Base-by-base conservation (phyloP, 2,113 vertebrate genomes). In the Scortum barcoo region DNA sequence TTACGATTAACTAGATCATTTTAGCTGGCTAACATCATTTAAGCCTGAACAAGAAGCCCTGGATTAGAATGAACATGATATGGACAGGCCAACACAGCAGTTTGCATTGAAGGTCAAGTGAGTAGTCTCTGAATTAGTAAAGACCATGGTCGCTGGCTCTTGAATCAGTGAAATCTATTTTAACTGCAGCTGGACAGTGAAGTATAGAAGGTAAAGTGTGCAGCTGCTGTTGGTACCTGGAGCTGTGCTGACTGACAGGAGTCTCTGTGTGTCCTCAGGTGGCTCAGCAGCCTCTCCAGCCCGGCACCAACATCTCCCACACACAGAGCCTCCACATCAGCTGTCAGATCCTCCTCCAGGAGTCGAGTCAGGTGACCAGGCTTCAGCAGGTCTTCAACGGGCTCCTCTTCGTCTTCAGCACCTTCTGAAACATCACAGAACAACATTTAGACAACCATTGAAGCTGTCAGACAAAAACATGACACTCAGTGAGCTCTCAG, bases 351-450 rank as follows among this genome's bases (percentile, higher is more conserved):
- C 86, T 97, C 97, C 90, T 96, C 96, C 91, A 99, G 87, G 77
- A 97, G 94, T 40, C 90, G 95, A 50, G 95, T 97, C 86, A 99
- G 95, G 91, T 97, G 98, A 73, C 96, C 97, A 0, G 93, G 85
- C 80, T 96, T 96, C 76, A 99, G 90, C 65, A 93, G 90, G 28
- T 97, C 95, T 80, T 95, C 91, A 14, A 72, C 81, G 0, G 95
- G 92, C 78, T 94, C 87, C 17, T 92, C 40, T 48, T 80, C 62
- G 75, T 90, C 91, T 17, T 93, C 92, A 6, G 93, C 95, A 84
- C 57, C 86, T 7, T 91, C 95, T 95, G 83, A n/a, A 86, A 70
- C 33, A 69, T 20, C 36, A 24, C 16, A 13, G n/a, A 19, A 51
- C 9, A 53, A 0, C 8, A 54, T 44, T 5, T 30, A 33, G 17